Evolutionary conservation across 2,888 invertebrate species (phyloP).

Genomic region (Pollenia amentaria): DNA sequence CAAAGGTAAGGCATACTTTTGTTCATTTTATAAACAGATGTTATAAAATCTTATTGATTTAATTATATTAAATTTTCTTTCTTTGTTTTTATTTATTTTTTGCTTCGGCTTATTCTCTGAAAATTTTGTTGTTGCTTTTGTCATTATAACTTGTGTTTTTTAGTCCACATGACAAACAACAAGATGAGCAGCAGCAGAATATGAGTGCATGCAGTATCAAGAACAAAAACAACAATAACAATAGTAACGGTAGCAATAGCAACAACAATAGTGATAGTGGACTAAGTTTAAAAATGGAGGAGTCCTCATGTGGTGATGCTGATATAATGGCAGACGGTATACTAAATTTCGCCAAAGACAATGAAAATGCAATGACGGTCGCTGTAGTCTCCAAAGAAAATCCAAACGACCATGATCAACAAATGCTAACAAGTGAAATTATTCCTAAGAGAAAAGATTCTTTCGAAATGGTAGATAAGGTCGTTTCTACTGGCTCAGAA

Average conservation of each 20-base stretch:
- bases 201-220: slow-evolving; percentile 43
- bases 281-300: slow-evolving; percentile 71
- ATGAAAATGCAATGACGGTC: background rate
- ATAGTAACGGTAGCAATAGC: slow-evolving; percentile 42
- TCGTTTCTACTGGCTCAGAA: background rate
- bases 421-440: slow-evolving; percentile 12
- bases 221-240: slow-evolving; percentile 46
- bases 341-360: background rate
- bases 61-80: background rate
- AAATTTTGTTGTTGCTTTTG: slow-evolving; percentile 3
- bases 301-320: slow-evolving; percentile 49
- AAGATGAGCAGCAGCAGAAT: slow-evolving; percentile 41
- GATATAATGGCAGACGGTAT: slow-evolving; percentile 13
- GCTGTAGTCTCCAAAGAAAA: background rate
- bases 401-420: background rate
- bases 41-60: slow-evolving; percentile 41
- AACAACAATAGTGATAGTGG: slow-evolving; percentile 70
- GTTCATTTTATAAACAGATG: background rate
- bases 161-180: slow-evolving; percentile 53
- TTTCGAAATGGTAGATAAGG: background rate
- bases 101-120: background rate
- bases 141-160: background rate
- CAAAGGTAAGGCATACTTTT: slow-evolving; percentile 51
- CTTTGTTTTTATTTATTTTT: slow-evolving; percentile 5
- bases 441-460: background rate